These are phyloP conservation scores for Oryzias dopingdopingensis DNA, from an alignment of 2,797 vertebrate genomes.

Conservation along the genomic window DNA sequence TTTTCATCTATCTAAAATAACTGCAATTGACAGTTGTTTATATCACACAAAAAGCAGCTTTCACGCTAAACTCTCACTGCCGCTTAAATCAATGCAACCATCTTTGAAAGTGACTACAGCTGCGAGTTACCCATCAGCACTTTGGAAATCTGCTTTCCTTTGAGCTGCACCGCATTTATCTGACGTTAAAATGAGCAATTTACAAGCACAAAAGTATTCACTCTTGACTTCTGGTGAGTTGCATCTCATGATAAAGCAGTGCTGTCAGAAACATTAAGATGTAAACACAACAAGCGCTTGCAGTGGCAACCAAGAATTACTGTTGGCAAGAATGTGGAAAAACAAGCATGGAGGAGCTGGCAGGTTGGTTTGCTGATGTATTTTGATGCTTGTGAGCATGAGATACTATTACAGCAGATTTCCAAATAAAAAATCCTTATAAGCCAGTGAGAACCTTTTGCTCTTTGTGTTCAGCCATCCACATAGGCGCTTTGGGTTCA, in stretches of 20 bases:
- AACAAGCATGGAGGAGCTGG: constrained; percentile 16
- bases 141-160: constrained; percentile 36
- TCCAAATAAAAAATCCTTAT: constrained; percentile 52
- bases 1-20: constrained; percentile 28
- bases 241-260: constrained; percentile 35
- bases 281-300: constrained; percentile 45
- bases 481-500: constrained; percentile 38
- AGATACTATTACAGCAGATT: constrained; percentile 27
- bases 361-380: constrained; percentile 24
- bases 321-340: constrained; percentile 43
- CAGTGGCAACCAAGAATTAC: constrained; percentile 42
- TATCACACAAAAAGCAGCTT: constrained; percentile 18
- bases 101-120: constrained; percentile 19
- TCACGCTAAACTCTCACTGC: constrained; percentile 4
- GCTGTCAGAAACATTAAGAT: constrained; percentile 50
- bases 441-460: constrained; percentile 43
- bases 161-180: constrained; percentile 29
- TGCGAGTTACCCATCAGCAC: constrained; percentile 35
- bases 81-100: constrained; percentile 6
- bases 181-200: constrained; percentile 45
- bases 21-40: constrained; percentile 43
- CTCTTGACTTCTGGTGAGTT: constrained; percentile 47
- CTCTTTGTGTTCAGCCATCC: constrained; percentile 40
- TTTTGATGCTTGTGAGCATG: constrained; percentile 26
- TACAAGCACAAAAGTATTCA: constrained; percentile 29